phyloP scores from a whole-genome alignment of 2,888 invertebrate species.

The Icerya purchasi region DNA sequence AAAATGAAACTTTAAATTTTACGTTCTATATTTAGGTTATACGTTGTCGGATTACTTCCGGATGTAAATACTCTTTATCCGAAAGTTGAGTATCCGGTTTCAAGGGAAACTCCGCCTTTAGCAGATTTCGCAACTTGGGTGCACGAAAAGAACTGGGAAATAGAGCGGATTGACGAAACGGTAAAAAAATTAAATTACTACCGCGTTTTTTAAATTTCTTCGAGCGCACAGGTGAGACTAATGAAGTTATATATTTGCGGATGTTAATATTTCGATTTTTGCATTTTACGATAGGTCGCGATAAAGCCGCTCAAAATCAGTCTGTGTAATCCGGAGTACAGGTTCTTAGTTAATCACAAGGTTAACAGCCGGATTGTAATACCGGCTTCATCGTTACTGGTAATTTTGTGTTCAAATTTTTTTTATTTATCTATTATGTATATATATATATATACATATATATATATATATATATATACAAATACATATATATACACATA shows the following conservation, averaged over 20 bases:
- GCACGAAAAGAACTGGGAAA: conserved; percentile 31
- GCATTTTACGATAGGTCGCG: too few species aligned
- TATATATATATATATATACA: too few species aligned
- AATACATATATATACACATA: too few species aligned
- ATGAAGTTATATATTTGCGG: not conserved
- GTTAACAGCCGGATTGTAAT: conserved; percentile 9
- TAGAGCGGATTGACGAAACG: conserved; percentile 7
- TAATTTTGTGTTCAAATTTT: too few species aligned
- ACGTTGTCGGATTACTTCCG: conserved; percentile 31
- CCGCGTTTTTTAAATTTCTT: not conserved
- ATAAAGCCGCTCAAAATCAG: conserved; percentile 9
- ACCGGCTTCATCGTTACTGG: conserved; percentile 13
- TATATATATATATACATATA: too few species aligned
- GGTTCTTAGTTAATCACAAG: conserved; percentile 14
- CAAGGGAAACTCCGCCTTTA: conserved; percentile 33
- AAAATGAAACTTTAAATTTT: too few species aligned
- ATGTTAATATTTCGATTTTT: too few species aligned
- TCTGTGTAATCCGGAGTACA: conserved; percentile 10
- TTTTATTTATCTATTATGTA: too few species aligned
- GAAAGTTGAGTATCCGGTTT: conserved; percentile 30
- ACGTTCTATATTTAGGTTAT: conserved; percentile 29
- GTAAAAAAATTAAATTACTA: conserved; percentile 4
- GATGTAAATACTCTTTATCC: conserved; percentile 30
- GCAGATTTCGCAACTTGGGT: conserved; percentile 34
- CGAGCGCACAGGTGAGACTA: not conserved